A percentile compares a stretch with the other conserved stretches of the same genome.
Evolutionary conservation across 2,113 vertebrate species (phyloP).

Genomic region (Melanerpes formicivorus): DNA sequence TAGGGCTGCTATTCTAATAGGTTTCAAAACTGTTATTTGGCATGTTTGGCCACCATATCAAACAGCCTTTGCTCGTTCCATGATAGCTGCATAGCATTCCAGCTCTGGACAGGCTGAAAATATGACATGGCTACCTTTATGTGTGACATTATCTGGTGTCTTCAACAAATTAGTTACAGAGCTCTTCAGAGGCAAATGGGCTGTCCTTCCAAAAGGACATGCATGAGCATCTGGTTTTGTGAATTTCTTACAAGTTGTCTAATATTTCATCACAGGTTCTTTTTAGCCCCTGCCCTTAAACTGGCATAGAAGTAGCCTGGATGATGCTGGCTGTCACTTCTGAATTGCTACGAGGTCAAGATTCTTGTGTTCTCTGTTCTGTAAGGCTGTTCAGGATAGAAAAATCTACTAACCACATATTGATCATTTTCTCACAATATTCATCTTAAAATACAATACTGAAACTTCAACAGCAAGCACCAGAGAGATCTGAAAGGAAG

Average conservation of each 20-base stretch:
- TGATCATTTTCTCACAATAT: background rate
- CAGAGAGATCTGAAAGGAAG: background rate
- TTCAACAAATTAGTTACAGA: conserved; percentile 24
- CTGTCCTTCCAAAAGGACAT: background rate
- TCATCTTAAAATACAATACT: background rate
- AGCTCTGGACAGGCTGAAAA: background rate
- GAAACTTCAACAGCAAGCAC: background rate
- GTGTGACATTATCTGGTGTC: conserved; percentile 30
- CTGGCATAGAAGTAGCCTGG: background rate
- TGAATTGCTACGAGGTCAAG: conserved; percentile 54
- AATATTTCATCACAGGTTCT: conserved; percentile 52
- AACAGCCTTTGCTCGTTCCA: background rate
- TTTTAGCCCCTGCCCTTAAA: conserved; percentile 32
- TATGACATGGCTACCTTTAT: background rate
- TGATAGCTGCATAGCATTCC: background rate
- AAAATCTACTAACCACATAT: background rate
- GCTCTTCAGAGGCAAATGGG: background rate
- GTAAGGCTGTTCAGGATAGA: background rate
- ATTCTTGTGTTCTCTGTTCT: conserved; percentile 44
- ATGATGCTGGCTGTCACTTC: conserved; percentile 27
- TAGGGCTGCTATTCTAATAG: background rate
- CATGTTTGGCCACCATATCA: background rate
- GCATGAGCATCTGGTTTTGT: conserved; percentile 20
- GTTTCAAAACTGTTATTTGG: background rate
- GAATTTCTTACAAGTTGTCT: conserved; percentile 57